These are phyloP conservation scores for Acrobasis suavella DNA, from an alignment of 2,888 invertebrate genomes.

Conservation along the genomic window DNA sequence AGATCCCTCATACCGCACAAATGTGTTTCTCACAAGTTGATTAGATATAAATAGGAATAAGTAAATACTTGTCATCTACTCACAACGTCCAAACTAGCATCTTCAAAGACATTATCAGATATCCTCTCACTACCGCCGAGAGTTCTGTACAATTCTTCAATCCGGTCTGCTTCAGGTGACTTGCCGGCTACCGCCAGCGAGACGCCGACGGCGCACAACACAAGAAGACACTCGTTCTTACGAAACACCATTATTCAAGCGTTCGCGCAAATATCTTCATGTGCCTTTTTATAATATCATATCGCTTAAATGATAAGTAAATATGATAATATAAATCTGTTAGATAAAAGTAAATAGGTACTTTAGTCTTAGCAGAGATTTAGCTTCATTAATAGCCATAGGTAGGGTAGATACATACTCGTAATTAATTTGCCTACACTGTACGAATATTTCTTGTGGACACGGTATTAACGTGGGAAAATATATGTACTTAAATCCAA, in stretches of 20 bases:
- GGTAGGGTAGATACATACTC: too few species aligned
- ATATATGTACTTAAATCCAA: too few species aligned
- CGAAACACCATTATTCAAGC: conserved; percentile 8
- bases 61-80: conserved; percentile 37
- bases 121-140: conserved; percentile 37
- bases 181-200: conserved; percentile 36
- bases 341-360: not conserved
- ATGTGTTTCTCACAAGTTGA: too few species aligned
- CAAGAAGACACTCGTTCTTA: conserved; percentile 30
- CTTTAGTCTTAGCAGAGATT: not conserved
- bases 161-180: conserved; percentile 49
- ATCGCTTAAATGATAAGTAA: not conserved
- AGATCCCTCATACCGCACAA: too few species aligned
- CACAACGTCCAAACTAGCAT: conserved; percentile 65
- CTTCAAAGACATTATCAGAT: conserved; percentile 61
- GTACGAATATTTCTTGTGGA: too few species aligned
- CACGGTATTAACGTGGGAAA: too few species aligned
- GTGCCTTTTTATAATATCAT: conserved; percentile 1
- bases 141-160: conserved; percentile 44
- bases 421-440: too few species aligned
- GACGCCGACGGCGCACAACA: conserved; percentile 32
- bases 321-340: conserved; percentile 17
- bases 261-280: conserved; percentile 13
- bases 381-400: too few species aligned
- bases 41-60: too few species aligned